These are phyloP conservation scores for Ammospiza caudacuta DNA, from an alignment of 2,113 vertebrate genomes.

Conservation along the genomic window DNA sequence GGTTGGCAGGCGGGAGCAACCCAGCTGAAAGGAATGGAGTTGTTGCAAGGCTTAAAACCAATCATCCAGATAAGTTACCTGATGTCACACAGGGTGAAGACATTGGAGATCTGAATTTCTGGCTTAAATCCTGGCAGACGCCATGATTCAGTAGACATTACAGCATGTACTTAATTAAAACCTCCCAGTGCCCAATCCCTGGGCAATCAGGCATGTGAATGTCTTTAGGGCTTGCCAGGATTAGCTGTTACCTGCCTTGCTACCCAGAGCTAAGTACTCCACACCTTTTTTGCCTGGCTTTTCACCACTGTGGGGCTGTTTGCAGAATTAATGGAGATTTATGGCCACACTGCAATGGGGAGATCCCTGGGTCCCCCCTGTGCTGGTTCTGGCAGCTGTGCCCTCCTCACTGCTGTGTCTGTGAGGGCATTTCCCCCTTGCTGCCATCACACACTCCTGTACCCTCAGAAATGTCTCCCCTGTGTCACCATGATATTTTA, in stretches of 20 bases:
- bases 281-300: background rate
- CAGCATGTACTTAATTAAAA: background rate
- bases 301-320: background rate
- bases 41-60: background rate
- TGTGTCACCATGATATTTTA: too few species aligned
- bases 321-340: background rate
- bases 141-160: background rate
- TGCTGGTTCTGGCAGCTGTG: background rate
- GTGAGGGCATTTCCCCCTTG: background rate
- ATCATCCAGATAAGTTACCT: background rate
- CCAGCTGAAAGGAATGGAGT: background rate
- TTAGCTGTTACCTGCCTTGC: background rate
- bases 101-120: background rate
- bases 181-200: background rate
- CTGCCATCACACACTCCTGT: accelerated
- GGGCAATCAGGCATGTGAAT: background rate
- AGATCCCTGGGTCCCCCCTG: background rate
- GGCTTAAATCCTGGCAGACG: background rate
- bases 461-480: background rate
- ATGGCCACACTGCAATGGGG: background rate
- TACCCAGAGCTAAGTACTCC: background rate
- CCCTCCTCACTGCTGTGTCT: background rate
- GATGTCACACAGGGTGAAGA: background rate
- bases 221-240: background rate
- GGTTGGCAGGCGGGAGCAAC: background rate